Evolutionary conservation across 2,888 invertebrate genomes (phyloP).

Genomic region (Aporophyla nigra): DNA sequence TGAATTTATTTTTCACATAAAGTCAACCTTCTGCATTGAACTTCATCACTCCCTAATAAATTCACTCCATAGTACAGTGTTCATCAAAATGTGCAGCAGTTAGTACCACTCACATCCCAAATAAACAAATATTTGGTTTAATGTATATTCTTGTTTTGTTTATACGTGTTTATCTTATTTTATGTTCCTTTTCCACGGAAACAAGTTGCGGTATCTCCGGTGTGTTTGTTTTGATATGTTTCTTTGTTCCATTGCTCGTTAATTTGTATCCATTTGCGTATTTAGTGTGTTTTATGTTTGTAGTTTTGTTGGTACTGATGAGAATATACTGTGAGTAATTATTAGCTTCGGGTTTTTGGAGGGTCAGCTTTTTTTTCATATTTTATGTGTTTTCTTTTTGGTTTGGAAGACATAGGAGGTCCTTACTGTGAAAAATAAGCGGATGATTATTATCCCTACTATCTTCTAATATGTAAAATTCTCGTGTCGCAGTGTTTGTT

Average conservation of each 20-base stretch:
- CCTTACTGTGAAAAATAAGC: no score
- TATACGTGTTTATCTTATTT: slow-evolving; percentile 32
- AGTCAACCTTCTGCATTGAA: slow-evolving; percentile 24
- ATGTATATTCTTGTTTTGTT: slow-evolving; percentile 17
- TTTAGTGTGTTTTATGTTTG: slow-evolving; percentile 23
- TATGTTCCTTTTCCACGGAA: slow-evolving; percentile 41
- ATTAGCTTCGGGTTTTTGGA: neutral
- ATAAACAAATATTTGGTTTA: slow-evolving; percentile 9
- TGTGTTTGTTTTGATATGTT: slow-evolving; percentile 50
- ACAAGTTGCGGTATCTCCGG: slow-evolving; percentile 38
- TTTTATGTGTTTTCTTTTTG: neutral
- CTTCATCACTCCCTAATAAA: slow-evolving; percentile 21
- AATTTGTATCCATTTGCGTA: slow-evolving; percentile 32
- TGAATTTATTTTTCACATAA: no score
- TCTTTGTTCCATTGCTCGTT: slow-evolving; percentile 37
- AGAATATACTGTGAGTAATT: slow-evolving; percentile 21
- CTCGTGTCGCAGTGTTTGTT: no score
- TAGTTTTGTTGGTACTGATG: slow-evolving; percentile 1
- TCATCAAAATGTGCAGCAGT: slow-evolving; percentile 28
- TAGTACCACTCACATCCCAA: slow-evolving; percentile 24
- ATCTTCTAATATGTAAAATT: no score
- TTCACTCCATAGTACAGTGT: slow-evolving; percentile 22
- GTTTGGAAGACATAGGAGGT: neutral
- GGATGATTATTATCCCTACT: no score
- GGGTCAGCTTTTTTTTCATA: no score